Evolutionary conservation across 1,140 invertebrate genomes (phyloP).

Genomic region (Heliconius nattereri): DNA sequence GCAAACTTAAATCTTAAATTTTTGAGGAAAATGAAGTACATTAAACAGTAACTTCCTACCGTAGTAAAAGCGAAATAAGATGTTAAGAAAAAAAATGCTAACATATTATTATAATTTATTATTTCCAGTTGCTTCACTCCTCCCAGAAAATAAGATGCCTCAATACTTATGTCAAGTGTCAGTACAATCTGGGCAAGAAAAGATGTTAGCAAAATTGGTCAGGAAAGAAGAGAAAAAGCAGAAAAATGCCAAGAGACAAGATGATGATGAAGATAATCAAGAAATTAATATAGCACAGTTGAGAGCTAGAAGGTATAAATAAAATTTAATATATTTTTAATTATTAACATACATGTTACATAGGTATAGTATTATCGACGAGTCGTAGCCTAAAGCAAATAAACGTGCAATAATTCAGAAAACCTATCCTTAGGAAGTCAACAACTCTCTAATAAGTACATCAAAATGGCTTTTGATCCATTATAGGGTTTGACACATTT

Average conservation of each 20-base stretch:
- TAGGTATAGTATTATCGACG: neutral
- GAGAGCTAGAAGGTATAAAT: conserved; percentile 61
- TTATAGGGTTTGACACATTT: too few relatives aligned
- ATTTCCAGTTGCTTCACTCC: conserved; percentile 56
- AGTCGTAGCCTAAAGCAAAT: neutral
- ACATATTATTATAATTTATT: conserved; percentile 4
- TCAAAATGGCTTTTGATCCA: too few relatives aligned
- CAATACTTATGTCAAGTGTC: conserved; percentile 88
- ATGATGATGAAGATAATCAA: conserved; percentile 80
- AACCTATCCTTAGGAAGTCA: too few relatives aligned
- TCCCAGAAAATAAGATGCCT: conserved; percentile 88
- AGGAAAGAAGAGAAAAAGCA: conserved; percentile 94
- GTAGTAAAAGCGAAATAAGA: too few relatives aligned
- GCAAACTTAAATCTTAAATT: too few relatives aligned
- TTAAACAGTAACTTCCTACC: too few relatives aligned
- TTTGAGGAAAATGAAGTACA: too few relatives aligned
- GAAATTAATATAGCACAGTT: conserved; percentile 68
- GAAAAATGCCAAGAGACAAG: conserved; percentile 80
- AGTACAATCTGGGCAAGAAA: conserved; percentile 93
- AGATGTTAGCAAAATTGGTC: conserved; percentile 89
- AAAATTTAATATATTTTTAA: neutral
- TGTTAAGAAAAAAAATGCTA: neutral
- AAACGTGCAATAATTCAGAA: too few relatives aligned
- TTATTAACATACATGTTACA: neutral
- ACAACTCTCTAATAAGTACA: too few relatives aligned